Evolutionary conservation across 2,113 vertebrate species (phyloP), one percentile per base, ranked within the genome.

Genomic region (Arvicanthis niloticus): DNA sequence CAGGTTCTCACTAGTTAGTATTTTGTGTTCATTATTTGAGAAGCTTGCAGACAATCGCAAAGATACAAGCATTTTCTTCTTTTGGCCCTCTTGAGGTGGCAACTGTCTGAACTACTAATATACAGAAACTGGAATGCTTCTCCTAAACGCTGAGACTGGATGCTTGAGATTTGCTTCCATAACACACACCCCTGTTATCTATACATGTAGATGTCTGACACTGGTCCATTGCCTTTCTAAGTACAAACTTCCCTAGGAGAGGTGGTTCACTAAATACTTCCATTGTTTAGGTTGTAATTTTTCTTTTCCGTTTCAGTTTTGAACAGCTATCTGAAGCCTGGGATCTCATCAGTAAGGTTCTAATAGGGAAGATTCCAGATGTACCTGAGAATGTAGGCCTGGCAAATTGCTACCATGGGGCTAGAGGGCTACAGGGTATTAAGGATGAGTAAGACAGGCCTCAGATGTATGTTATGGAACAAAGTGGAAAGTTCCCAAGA

Each of bases 1-100:
- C 51, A 26, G 21, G 65, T 56, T 58, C 45, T 92, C 77, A 96
- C 29, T 95, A 67, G 40, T 24, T 84, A 91, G 26, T 51, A 88
- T 91, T 82, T 89, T 88, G 89, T 53, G 34, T 56, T 90, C 51
- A 89, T 93, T 81, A 42, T 81, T 88, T 86, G 22, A 86, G 58
- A 90, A 82, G 77, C 73, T 96, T 93, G 31, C 21, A 29, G 37
- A 45, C 68, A 88, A 89, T 65, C 77, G 85, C 19, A 86, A 85
- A 92, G 76, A 88, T 26, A 75, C 0, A 70, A 53, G 26, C 42
- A 21, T 26, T 22, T 89, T 91, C 58, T 37, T 48, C 62, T 82
- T 56, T 65, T 78, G 31, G 72, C 60, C 29, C 90, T 96, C n/a
- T 34, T 67, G 70, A 58, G 17, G 34, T 95, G 85, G 45, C 76